Conservation (phyloP, 2,797 vertebrate species). For the Ptychadena robeensis region DNA sequence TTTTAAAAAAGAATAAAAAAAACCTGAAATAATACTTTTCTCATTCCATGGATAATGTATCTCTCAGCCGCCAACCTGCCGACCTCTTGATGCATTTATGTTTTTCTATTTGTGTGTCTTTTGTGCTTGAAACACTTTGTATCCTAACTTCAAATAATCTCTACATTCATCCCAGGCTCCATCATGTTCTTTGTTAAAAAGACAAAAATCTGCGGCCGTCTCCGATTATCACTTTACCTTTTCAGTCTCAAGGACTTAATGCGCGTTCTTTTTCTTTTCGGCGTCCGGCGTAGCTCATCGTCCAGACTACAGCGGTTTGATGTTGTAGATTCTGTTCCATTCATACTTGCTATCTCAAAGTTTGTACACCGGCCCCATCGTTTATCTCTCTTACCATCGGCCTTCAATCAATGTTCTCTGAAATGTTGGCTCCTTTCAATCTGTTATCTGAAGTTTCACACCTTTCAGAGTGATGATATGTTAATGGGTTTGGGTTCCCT, state of each 20-base stretch:
- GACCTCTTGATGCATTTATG: neutral
- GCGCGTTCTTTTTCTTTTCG: conserved; percentile 42
- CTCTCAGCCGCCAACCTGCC: neutral
- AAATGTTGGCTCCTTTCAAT: conserved; percentile 67
- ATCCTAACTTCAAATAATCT: conserved; percentile 48
- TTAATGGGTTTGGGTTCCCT: neutral
- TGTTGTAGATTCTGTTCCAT: conserved; percentile 67
- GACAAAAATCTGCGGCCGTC: conserved; percentile 3
- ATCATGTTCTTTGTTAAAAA: conserved; percentile 63
- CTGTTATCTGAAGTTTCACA: conserved; percentile 52
- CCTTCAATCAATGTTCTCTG: conserved; percentile 65
- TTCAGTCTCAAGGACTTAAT: conserved; percentile 57
- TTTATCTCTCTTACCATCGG: conserved; percentile 68
- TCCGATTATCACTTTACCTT: conserved; percentile 59
- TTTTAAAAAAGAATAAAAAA: neutral
- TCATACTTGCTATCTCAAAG: conserved; percentile 57
- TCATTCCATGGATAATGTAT: neutral
- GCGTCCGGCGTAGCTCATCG: conserved; percentile 57
- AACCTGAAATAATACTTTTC: neutral
- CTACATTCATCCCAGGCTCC: conserved; percentile 44
- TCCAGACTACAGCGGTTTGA: conserved; percentile 62
- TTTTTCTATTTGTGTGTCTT: conserved; percentile 27
- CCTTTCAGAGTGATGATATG: neutral
- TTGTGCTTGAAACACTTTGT: conserved; percentile 59
- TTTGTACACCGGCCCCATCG: conserved; percentile 63